Percentiles rank a stretch among this genome's conserved stretches.
Conservation (phyloP, 2,888 invertebrate genomes). For the Tubulanus polymorphus region DNA sequence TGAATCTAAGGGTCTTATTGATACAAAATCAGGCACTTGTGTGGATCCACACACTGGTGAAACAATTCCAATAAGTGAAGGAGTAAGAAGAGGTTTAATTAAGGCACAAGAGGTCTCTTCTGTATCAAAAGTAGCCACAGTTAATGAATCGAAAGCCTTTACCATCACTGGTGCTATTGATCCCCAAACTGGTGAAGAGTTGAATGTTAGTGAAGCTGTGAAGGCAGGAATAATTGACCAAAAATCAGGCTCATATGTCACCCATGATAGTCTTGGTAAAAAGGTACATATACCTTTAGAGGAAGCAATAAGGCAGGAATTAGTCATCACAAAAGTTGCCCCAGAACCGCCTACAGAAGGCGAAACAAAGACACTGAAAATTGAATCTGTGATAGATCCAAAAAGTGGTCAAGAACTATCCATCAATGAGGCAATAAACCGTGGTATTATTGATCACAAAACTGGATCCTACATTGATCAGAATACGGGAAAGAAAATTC, state of each 20-base stretch:
- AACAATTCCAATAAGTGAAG: conserved; percentile 73
- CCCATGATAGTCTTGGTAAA: conserved; percentile 46
- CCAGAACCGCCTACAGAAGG: not conserved
- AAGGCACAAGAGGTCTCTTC: conserved; percentile 78
- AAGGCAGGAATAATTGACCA: conserved; percentile 69
- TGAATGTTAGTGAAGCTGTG: conserved; percentile 66
- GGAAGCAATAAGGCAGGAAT: conserved; percentile 75
- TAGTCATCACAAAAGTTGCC: conserved; percentile 58
- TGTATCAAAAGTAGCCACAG: conserved; percentile 68
- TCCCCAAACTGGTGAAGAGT: conserved; percentile 78
- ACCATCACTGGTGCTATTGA: conserved; percentile 76
- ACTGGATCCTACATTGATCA: conserved; percentile 31
- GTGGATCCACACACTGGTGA: conserved; percentile 73
- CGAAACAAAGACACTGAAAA: not conserved
- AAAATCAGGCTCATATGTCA: conserved; percentile 59
- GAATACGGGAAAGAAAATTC: conserved; percentile 20
- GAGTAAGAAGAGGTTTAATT: conserved; percentile 73
- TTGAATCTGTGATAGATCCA: conserved; percentile 57
- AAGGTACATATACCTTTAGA: conserved; percentile 74
- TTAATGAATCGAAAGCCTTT: conserved; percentile 70
- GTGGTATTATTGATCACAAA: conserved; percentile 65
- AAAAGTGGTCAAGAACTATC: conserved; percentile 80
- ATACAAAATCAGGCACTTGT: conserved; percentile 61
- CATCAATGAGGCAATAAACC: conserved; percentile 61
- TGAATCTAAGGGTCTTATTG: conserved; percentile 77